These are phyloP conservation scores for Muscidifurax raptorellus DNA, from an alignment of 1,140 invertebrate species.

Conservation along the genomic window DNA sequence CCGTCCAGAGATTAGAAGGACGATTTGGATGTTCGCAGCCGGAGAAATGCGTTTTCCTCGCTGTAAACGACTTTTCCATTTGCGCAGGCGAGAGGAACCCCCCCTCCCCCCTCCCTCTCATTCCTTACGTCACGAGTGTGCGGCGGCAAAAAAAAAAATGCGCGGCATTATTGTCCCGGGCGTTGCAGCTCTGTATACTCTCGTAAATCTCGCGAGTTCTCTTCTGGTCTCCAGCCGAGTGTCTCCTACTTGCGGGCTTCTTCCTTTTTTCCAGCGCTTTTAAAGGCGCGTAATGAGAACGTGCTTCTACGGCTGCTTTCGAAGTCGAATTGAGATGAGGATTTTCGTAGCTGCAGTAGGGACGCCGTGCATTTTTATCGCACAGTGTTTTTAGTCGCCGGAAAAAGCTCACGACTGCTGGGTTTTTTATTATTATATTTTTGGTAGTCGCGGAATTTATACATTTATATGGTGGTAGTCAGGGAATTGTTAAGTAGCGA, in stretches of 20 bases:
- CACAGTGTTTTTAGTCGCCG: too few species aligned
- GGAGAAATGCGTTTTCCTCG: background rate
- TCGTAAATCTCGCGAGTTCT: background rate
- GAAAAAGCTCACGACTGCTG: too few species aligned
- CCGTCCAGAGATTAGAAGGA: slow-evolving; percentile 31
- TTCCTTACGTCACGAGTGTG: background rate
- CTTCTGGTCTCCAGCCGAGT: background rate
- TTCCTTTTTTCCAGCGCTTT: background rate
- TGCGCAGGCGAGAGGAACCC: background rate
- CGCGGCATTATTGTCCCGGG: background rate
- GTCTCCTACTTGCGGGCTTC: background rate
- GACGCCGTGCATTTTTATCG: too few species aligned
- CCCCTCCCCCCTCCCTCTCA: background rate
- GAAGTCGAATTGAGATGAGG: background rate
- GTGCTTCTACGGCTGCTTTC: background rate
- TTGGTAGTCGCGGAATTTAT: too few species aligned
- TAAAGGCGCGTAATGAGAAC: background rate
- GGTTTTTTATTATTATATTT: too few species aligned
- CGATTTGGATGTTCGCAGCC: background rate
- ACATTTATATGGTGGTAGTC: too few species aligned
- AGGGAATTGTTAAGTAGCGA: too few species aligned
- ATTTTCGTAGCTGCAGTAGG: too few species aligned
- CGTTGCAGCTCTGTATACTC: background rate
- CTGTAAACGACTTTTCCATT: slow-evolving; percentile 36
- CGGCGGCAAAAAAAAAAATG: background rate